phyloP scores from a whole-genome alignment of 1,140 invertebrate genomes.

The Onthophagus taurus region DNA sequence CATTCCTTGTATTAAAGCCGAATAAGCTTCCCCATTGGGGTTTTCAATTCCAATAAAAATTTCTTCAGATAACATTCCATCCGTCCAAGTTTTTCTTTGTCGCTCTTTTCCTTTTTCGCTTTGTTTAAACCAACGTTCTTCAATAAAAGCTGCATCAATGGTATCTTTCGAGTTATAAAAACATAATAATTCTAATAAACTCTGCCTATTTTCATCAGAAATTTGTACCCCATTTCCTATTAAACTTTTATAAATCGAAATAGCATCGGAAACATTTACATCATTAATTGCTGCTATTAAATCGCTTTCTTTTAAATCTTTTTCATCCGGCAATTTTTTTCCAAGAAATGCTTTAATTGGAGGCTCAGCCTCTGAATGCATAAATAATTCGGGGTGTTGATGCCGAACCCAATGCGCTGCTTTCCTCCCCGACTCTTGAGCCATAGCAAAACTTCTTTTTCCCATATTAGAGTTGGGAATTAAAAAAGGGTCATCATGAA shows the following conservation, averaged over 20 bases:
- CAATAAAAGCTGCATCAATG: conserved; percentile 55
- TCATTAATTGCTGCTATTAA: conserved; percentile 55
- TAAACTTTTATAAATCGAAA: conserved; percentile 63
- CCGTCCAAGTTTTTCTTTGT: conserved; percentile 61
- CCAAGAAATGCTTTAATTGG: conserved; percentile 61
- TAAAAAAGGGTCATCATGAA: conserved; percentile 82
- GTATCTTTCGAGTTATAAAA: conserved; percentile 67
- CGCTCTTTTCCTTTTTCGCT: conserved; percentile 41
- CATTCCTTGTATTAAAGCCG: conserved; percentile 63
- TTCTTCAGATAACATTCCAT: conserved; percentile 56
- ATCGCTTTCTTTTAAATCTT: conserved; percentile 54
- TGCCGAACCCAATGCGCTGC: conserved; percentile 76
- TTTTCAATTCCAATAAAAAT: conserved; percentile 55
- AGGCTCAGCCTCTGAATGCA: conserved; percentile 62
- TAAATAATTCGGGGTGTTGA: conserved; percentile 66
- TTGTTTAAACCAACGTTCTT: conserved; percentile 65
- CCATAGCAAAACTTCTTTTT: conserved; percentile 65
- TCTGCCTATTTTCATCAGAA: conserved; percentile 51
- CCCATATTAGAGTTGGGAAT: conserved; percentile 66
- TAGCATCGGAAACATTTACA: conserved; percentile 55
- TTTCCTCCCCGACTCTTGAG: conserved; percentile 77
- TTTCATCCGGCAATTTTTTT: conserved; percentile 54
- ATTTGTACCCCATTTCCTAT: conserved; percentile 51
- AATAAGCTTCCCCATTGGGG: conserved; percentile 52
- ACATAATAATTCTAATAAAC: conserved; percentile 72